Evolutionary conservation across 1,140 invertebrate genomes (phyloP), one percentile per base, ranked within the genome.

Genomic region (Pseudomyrmex gracilis): DNA sequence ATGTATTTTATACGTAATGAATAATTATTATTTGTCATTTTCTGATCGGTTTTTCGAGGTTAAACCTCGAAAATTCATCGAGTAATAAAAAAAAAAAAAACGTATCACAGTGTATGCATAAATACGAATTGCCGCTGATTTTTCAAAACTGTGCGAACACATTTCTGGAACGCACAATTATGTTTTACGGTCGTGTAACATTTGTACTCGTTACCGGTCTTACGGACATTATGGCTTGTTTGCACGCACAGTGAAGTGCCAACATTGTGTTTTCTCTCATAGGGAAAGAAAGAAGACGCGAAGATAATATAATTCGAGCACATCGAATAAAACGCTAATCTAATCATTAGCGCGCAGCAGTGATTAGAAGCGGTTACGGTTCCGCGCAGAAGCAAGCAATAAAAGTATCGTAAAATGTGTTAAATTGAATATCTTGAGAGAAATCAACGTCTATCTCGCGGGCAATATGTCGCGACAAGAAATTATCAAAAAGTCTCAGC

Each of bases 41-140:
- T 47, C 12, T 55, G 61, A 17, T 43, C 9, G 73, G 61, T n/a
- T 70, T 63, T 9, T 9, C 49, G 49, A 51, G 12, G 3, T 20
- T 71, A 87, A 87, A 88, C n/a, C n/a, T 88, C 57, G 73, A 61
- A 53, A 57, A 87, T 87, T 60, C 85, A 57, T 60, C 12, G 1
- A 49, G 76, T 43, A 22, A 63, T 71, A 13, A 15, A 34, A 70
- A 49, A 49, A 13, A 15, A 34, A 70, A 49, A 49, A 70, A 58
- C 2, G 17, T 10, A 3, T 5, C 17, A 24, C 10, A 5, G 45
- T 22, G 13, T 34, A 0, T 5, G 34, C 7, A 5, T 34, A 34
- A 8, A 70, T 66, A 53, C 20, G 7, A 68, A 45, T 24, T n/a
- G 10, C 4, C n/a, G 15, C 68, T 57, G 64, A 0, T 47, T 2